Conservation (phyloP, 2,888 invertebrate species). For the Hedychridium roseum region DNA sequence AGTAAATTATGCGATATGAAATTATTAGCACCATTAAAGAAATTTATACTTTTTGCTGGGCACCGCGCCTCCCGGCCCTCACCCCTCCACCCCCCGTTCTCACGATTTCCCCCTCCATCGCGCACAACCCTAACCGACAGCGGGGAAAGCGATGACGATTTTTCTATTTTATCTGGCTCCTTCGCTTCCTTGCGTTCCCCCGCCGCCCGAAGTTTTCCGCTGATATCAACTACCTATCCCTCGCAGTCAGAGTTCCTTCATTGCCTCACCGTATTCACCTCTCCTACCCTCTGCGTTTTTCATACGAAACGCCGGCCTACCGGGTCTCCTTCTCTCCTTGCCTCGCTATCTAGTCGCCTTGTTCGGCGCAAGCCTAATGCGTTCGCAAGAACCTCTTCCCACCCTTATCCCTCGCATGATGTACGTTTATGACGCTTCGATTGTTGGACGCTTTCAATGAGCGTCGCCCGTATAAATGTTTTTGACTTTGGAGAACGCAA, state of each 20-base stretch:
- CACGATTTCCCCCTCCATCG: conserved; percentile 3
- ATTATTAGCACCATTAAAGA: conserved; percentile 65
- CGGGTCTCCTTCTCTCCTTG: no score
- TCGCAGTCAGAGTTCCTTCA: conserved; percentile 24
- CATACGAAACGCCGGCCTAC: conserved; percentile 28
- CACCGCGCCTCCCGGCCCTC: conserved; percentile 25
- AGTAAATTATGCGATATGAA: conserved; percentile 65
- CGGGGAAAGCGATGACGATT: conserved; percentile 49
- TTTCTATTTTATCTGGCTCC: conserved; percentile 57
- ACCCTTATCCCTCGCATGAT: conserved; percentile 60
- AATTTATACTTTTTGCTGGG: conserved; percentile 61
- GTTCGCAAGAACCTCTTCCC: conserved; percentile 61
- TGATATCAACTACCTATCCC: conserved; percentile 26
- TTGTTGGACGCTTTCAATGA: conserved; percentile 45
- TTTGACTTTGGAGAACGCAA: no score
- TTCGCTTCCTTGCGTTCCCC: conserved; percentile 28
- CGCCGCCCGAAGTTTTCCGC: conserved; percentile 8
- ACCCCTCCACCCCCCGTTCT: conserved; percentile 25
- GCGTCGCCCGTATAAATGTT: no score
- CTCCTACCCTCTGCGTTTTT: conserved; percentile 22
- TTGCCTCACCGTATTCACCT: conserved; percentile 34
- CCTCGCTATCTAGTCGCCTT: conserved; percentile 23
- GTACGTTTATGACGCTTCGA: conserved; percentile 60
- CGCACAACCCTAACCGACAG: conserved; percentile 5
- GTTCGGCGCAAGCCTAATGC: conserved; percentile 55